Evolutionary conservation across 2,888 invertebrate genomes (phyloP), one percentile per base, ranked within the genome.

Genomic region (Nemotelus nigrinus): DNA sequence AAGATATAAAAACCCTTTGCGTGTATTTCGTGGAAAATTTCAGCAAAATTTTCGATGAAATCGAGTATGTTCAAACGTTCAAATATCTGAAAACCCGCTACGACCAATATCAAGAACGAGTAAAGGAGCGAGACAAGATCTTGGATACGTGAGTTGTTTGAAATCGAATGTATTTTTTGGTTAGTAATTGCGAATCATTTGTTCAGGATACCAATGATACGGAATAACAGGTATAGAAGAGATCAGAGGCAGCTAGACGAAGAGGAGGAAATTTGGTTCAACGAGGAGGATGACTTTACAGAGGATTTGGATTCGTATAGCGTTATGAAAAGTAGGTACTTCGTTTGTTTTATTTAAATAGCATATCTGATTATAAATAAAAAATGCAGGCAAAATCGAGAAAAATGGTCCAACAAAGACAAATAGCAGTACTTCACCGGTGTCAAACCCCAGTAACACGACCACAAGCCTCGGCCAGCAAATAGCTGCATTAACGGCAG

Each of bases 221-320:
- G 96, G 81, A 92, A 90, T 82, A 83, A 82, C 84, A 91, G 98
- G 81, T 97, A 94, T 88, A 90, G 98, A 80, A 92, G 97, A 80
- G 98, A 98, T 88, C 95, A 96, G 82, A 91, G 98, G 77, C 94
- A 96, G 86, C 91, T 97, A 83, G 98, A 99, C 81, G 98, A 98
- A 85, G 98, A 98, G 83, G 98, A 99, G 85, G 98, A 98, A 88
- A 96, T 97, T 93, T 99, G 98, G 98, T 98, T 98, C 88, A 97
- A 97, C 85, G 97, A 97, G 83, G 98, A 98, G 81, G 98, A 98
- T 85, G 97, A 96, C 85, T 93, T 94, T 81, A 93, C 95, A 80
- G 96, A 96, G 84, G 94, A 93, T n/a, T 63, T 70, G 10, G 87
- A 87, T 81, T 85, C 85, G 65, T 87, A 87, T 79, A 86, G 85